Evolutionary conservation across 2,888 invertebrate species (phyloP).

Genomic region (Gymnocheta viridis): DNA sequence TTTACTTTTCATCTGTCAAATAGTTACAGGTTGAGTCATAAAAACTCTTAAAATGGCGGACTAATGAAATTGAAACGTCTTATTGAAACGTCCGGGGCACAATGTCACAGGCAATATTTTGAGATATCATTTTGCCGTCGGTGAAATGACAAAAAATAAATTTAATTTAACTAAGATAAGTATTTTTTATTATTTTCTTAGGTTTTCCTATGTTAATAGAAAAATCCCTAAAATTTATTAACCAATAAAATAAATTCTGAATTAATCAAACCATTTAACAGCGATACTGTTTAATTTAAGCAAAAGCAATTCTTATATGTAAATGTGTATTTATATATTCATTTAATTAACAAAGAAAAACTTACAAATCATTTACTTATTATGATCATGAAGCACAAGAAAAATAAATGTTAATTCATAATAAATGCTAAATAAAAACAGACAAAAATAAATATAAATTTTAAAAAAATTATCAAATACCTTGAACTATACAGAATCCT

Average conservation of each 20-base stretch:
- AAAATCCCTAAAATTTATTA: neutral
- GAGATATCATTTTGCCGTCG: too few species aligned
- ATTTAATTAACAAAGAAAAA: conserved; percentile 14
- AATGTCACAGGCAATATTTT: too few species aligned
- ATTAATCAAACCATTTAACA: neutral
- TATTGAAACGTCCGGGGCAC: too few species aligned
- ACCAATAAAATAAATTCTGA: neutral
- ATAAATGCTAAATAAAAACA: conserved; percentile 28
- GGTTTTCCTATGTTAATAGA: too few species aligned
- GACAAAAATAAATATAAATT: conserved; percentile 37
- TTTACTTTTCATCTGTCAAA: too few species aligned
- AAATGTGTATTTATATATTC: neutral
- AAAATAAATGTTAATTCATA: neutral
- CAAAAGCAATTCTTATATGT: neutral
- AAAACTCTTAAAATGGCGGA: too few species aligned
- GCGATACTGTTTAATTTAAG: neutral
- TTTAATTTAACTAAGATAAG: too few species aligned
- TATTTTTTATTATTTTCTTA: too few species aligned
- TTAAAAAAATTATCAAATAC: conserved; percentile 23
- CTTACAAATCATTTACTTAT: neutral
- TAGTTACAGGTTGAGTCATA: too few species aligned
- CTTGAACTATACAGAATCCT: conserved; percentile 63
- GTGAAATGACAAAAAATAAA: too few species aligned
- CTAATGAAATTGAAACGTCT: too few species aligned
- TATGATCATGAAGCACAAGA: neutral